A percentile compares a stretch with the other conserved stretches of the same genome.
Evolutionary conservation across 2,113 vertebrate genomes (phyloP).

Genomic region (Saguinus midas): DNA sequence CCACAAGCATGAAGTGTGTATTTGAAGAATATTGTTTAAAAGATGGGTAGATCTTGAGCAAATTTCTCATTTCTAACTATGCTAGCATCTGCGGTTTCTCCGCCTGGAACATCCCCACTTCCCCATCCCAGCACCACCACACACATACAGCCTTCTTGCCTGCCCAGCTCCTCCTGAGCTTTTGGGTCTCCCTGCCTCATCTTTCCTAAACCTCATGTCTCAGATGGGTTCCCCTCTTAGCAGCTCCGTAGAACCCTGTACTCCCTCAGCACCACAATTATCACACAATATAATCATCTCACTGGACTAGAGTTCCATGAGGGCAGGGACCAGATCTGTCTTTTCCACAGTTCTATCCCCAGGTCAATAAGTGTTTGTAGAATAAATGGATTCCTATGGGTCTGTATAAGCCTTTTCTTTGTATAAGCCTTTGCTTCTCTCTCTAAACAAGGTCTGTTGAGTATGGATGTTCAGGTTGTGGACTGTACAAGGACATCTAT

Average conservation of each 20-base stretch:
- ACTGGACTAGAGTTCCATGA: not conserved
- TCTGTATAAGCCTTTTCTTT: not conserved
- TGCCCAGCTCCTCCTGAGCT: not conserved
- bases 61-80: not conserved
- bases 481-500: not conserved
- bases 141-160: not conserved
- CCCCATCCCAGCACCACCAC: not conserved
- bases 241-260: not conserved
- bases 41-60: not conserved
- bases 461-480: not conserved
- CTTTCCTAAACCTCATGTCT: not conserved
- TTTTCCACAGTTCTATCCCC: not conserved
- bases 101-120: not conserved
- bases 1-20: not conserved
- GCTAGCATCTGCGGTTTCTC: not conserved
- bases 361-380: not conserved
- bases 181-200: not conserved
- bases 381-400: not conserved
- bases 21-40: slow-evolving; percentile 1
- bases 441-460: not conserved
- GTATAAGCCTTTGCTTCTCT: not conserved
- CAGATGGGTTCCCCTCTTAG: not conserved
- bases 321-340: not conserved
- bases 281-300: accelerated
- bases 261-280: not conserved